Base-by-base conservation (phyloP, 2,797 vertebrate species). In the Telmatherina bonti region DNA sequence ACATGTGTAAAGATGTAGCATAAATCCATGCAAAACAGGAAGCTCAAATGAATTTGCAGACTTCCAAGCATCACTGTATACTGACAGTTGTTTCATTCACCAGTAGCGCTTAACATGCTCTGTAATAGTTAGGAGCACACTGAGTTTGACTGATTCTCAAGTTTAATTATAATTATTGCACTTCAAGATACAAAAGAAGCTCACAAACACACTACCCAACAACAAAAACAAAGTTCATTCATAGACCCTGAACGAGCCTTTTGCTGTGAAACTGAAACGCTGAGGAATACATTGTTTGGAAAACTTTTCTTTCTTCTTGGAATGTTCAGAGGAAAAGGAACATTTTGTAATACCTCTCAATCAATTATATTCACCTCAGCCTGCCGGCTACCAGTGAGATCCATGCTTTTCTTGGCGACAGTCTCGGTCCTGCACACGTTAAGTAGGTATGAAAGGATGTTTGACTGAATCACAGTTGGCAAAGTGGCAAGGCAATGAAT, bases 81-180 rank as follows among this genome's bases (percentile, higher is more conserved):
- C 36, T 64, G 9, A 78, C 72, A 57, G 71, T 31, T 70, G 70
- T 79, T 76, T 70, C 45, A 69, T 71, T 88, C 71, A 84, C 77
- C 77, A 77, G 60, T 79, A 80, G 70, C 63, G 76, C 49, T 67
- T 70, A 74, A 41, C 68, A 70, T 82, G 59, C 56, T 55, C 55
- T 79, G 60, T 74, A 70, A 68, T 82, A 69, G 67, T 73, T 84
- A 76, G 77, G 75, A 77, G 72, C 74, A 84, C 80, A 76, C 70
- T 54, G 62, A 81, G 81, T 79, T 79, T 26, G 68, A 74, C 73
- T 73, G 72, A 62, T 79, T 79, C 69, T 93, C 88, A 92, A 92
- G 87, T 93, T 91, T 92, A 90, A 82, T 89, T 72, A 69, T 73
- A 74, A 65, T 82, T 94, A 94, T 94, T 93, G 92, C 92, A 95